These are phyloP conservation scores for Sialis lutaria DNA, from an alignment of 2,888 invertebrate species.

Conservation along the genomic window DNA sequence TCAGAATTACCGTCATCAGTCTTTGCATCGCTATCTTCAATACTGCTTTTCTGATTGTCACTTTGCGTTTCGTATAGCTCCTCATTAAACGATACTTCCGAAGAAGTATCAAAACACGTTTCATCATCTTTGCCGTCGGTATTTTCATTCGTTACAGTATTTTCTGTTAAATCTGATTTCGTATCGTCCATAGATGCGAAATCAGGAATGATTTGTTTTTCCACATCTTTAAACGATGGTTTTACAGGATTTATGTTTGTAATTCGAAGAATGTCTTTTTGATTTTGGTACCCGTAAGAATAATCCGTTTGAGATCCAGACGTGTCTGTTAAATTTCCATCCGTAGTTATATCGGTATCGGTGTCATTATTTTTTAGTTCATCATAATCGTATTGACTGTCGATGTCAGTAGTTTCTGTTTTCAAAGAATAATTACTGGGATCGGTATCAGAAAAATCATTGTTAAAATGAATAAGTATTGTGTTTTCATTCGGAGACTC, in stretches of 20 bases:
- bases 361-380: no score
- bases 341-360: no score
- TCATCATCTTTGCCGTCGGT: not conserved
- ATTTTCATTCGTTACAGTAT: not conserved
- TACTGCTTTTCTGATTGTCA: not conserved
- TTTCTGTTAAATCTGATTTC: not conserved
- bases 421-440: no score
- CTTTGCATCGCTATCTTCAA: no score
- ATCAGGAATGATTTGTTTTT: conserved; percentile 20
- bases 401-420: conserved; percentile 6
- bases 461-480: no score
- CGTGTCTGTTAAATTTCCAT: no score
- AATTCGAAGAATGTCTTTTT: conserved; percentile 12
- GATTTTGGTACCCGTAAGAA: conserved; percentile 21
- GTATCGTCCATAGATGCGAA: conserved; percentile 20
- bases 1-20: no score
- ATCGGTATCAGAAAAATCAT: no score
- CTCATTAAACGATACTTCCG: not conserved
- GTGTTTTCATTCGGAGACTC: not conserved
- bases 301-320: conserved; percentile 15
- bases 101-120: not conserved
- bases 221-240: conserved; percentile 17
- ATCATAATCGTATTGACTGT: not conserved
- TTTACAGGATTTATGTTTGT: conserved; percentile 1
- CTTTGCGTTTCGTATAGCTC: no score